Base-by-base conservation (phyloP, 2,888 invertebrate species). In the Matsumyia berberina region DNA sequence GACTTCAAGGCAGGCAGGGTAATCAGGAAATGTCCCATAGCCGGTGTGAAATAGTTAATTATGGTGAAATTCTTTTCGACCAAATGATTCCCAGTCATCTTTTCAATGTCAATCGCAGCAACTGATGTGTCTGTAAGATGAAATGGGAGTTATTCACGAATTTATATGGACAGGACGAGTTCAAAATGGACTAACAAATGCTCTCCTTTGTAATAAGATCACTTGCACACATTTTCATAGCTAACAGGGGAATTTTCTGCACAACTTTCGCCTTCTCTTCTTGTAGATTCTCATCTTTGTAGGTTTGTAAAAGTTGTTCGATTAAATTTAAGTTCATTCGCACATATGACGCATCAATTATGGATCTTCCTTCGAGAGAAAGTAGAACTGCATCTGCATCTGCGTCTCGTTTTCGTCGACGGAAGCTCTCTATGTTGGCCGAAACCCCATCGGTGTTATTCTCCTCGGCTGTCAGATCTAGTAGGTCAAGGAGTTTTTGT, bases 41-140 rank as follows among this genome's bases (percentile, higher is more conserved):
- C 33, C 19, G 69, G 46, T 8, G 44, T 49, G 24, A 69, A 86
- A 19, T 86, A 72, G n/a, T 79, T 74, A 0, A 24, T 1, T 12
- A 86, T 86, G 0, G 74, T 79, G 11, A 86, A 86, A 9, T 66
- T 79, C 51, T 86, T 86, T 33, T 86, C 82, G 0, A 86, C 12
- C 39, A 86, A 49, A 46, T 78, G 74, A 8, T 78, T 86, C 0
- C 82, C 86, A 3, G 78, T 74, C 82, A 86, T 79, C 39, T 86
- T 86, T 37, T 86, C 86, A 24, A 86, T 33, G 11, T 78, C 74
- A 7, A 86, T 79, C 5, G 70, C 57, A 2, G 78, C 86, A n/a
- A 82, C 51, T 33, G 82, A 76, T 35, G 82, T 73, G 29, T 66
- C 82, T 82, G 8, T 8, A 24, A 53, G n/a, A 15, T 24, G 4